Evolutionary conservation across 2,113 vertebrate species (phyloP), one percentile per base, ranked within the genome.

Genomic region (Pluvianellus socialis): DNA sequence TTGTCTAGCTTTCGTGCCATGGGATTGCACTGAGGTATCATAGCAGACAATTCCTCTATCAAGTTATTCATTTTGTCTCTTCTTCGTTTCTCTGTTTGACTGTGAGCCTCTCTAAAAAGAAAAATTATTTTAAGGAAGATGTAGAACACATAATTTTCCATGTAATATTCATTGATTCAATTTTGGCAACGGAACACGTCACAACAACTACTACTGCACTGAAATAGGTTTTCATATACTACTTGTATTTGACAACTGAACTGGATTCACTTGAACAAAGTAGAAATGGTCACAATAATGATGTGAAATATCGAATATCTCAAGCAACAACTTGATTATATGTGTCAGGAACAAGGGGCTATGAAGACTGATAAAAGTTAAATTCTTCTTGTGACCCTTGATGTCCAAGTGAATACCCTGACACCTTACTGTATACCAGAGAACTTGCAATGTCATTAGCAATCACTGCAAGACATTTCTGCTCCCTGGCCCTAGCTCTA

Each of bases 51-150:
- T 86, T 99, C 99, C 88, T 99, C 99, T 66, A 99, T 99, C 75
- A 99, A 92, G 75, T 98, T 98, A 96, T 99, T 99, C 99, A 99
- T 99, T 97, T 99, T 99, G 93, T 99, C 99, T 90, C 99, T 98
- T 92, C 99, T 98, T 70, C 99, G 97, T 96, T 99, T 99, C 93
- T 99, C 99, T 9, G 99, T 99, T 97, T 99, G 98, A 96, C 99
- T 99, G 82, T 99, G 99, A 62, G 99, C 99, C 96, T 99, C 99
- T 96, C 99, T 99, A 80, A 30, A n/a, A 75, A 91, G 58, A 71
- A 97, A 87, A 88, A 58, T 2, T 26, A 19, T 27, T 82, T 55
- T 19, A 83, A 93, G 59, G 45, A 93, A 67, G 30, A 66, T 30
- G 20, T 12, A 86, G 30, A 88, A 77, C 7, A 53, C 10, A 14